Base-by-base conservation (phyloP, 2,797 vertebrate species). In the Hemibagrus guttatus region DNA sequence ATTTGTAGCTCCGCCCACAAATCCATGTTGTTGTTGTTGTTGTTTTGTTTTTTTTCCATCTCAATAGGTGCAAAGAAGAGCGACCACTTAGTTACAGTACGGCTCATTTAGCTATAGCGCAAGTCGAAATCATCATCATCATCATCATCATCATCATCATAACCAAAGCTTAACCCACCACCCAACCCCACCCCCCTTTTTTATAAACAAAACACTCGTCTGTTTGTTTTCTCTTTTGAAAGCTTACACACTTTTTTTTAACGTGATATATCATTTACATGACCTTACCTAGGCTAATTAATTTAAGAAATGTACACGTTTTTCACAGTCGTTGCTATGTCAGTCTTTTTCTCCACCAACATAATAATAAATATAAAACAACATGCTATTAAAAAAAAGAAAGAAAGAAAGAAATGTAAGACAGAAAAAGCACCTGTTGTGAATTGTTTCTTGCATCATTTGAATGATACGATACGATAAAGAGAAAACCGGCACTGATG, bases 311-410 rank as follows among this genome's bases (percentile, higher is more conserved):
- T n/a, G 21, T 42, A 31, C 21, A 23, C 35, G 35, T 54, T 68
- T 56, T 84, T 76, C 72, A 84, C 71, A 84, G 84, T 84, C 16
- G 11, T 35, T 19, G 19, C 4, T 52, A 39, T 63, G 59, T 64
- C 72, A 75, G 72, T 54, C 71, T 35, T 76, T 85, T 84, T 82
- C 23, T 78, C 59, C 84, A 63, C 42, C 59, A 42, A 49, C 3
- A 4, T 5, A 8, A 35, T 23, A 78, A 85, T 85, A 85, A 85
- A 85, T 85, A 78, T 49, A 85, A n/a, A 28, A 52, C 23, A 28
- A 28, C 21, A 61, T 61, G 63, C 69, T 23, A 64, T n/a, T 63
- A 21, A 75, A 58, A 26, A 26, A n/a, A 66, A 66, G n/a, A 54
- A 46, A 72, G 3, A 42, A 16, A n/a, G n/a, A n/a, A 19, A 11